A percentile compares a stretch with the other conserved stretches of the same genome.
phyloP scores from a whole-genome alignment of 2,797 vertebrate species.

The Paratrypauchen microcephalus region DNA sequence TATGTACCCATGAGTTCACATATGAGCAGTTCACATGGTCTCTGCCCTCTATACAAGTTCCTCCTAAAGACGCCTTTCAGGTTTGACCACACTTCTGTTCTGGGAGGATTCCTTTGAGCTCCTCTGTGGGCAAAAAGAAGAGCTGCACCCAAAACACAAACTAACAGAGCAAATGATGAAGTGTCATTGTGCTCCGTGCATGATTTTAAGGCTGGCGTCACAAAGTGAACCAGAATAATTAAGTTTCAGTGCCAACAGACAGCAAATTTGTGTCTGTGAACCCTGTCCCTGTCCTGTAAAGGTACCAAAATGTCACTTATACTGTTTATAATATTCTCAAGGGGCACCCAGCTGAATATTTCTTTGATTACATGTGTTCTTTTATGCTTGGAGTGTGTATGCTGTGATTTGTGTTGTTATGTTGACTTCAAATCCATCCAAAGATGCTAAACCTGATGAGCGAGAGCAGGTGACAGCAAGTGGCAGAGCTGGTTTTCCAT shows the following conservation, averaged over 20 bases:
- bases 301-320: background rate
- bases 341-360: background rate
- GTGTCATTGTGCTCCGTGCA: background rate
- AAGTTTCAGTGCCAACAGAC: background rate
- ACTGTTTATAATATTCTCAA: background rate
- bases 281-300: background rate
- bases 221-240: no score
- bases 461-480: constrained; percentile 46
- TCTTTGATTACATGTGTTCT: background rate
- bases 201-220: background rate
- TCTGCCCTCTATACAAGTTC: constrained; percentile 42
- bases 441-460: constrained; percentile 50
- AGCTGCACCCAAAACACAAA: constrained; percentile 3
- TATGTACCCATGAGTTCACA: background rate
- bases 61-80: constrained; percentile 49
- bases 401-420: constrained; percentile 38
- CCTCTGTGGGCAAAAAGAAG: background rate
- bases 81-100: constrained; percentile 43
- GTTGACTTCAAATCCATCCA: constrained; percentile 31
- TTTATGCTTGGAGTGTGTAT: background rate
- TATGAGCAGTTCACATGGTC: background rate
- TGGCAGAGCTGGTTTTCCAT: constrained; percentile 56
- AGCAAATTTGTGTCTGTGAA: background rate
- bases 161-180: background rate
- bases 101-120: constrained; percentile 34